Evolutionary conservation across 2,888 invertebrate genomes (phyloP).

Genomic region (Drosophila borborema): DNA sequence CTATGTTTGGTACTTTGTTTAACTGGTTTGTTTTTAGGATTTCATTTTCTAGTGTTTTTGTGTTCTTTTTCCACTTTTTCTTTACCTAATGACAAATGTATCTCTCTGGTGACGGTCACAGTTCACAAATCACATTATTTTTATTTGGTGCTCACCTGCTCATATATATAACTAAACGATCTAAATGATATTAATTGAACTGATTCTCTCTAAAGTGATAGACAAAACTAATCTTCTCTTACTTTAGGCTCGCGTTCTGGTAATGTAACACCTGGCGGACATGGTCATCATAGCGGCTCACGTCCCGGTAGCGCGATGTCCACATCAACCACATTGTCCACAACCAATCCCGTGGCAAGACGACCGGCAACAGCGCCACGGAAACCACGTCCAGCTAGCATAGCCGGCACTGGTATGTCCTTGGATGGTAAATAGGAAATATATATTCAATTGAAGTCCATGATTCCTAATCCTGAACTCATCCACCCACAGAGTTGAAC

Average conservation of each 20-base stretch:
- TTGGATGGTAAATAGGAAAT: slow-evolving; percentile 76
- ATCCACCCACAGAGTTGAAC: slow-evolving; percentile 74
- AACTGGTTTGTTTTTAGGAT: slow-evolving; percentile 16
- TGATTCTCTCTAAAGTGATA: background rate
- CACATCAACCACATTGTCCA: slow-evolving; percentile 88
- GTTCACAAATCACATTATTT: slow-evolving; percentile 36
- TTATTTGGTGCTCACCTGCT: slow-evolving; percentile 58
- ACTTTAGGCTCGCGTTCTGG: slow-evolving; percentile 89
- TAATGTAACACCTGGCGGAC: slow-evolving; percentile 89
- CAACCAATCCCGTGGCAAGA: slow-evolving; percentile 87
- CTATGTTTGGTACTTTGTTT: slow-evolving; percentile 45
- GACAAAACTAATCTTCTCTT: slow-evolving; percentile 20
- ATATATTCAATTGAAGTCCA: background rate
- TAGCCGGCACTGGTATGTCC: slow-evolving; percentile 93
- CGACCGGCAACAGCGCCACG: slow-evolving; percentile 87
- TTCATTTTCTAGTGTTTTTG: slow-evolving; percentile 33
- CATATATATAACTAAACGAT: slow-evolving; percentile 15
- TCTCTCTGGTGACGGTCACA: slow-evolving; percentile 65
- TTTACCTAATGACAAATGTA: slow-evolving; percentile 35
- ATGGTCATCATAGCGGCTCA: slow-evolving; percentile 88
- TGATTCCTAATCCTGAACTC: background rate
- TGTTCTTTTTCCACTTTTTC: slow-evolving; percentile 15
- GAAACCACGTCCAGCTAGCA: slow-evolving; percentile 92
- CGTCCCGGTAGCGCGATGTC: slow-evolving; percentile 95
- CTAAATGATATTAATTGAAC: slow-evolving; percentile 1